Evolutionary conservation across 2,113 vertebrate species (phyloP).

Genomic region (Xiphias gladius): DNA sequence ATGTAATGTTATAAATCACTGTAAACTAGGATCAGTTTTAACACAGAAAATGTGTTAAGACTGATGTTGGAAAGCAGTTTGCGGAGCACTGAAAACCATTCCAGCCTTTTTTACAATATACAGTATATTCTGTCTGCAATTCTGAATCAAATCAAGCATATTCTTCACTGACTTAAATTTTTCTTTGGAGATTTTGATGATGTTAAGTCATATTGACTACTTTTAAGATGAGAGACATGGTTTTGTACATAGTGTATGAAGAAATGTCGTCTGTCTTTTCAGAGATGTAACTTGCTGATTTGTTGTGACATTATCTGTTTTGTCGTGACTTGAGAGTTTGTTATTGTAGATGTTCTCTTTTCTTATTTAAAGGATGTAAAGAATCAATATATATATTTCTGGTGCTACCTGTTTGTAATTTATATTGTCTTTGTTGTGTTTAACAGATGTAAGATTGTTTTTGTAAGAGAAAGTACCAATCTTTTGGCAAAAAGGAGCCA

Average conservation of each 20-base stretch:
- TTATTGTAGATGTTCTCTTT: constrained; percentile 50
- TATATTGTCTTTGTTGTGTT: constrained; percentile 76
- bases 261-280: constrained; percentile 51
- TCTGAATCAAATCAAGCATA: constrained; percentile 42
- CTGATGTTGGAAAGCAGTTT: constrained; percentile 14
- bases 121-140: constrained; percentile 43
- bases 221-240: constrained; percentile 49
- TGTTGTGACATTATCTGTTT: constrained; percentile 58
- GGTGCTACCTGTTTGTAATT: constrained; percentile 77
- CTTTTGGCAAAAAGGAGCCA: constrained; percentile 72
- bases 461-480: constrained; percentile 64
- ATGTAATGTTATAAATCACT: constrained; percentile 59
- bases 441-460: constrained; percentile 65
- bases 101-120: constrained; percentile 56
- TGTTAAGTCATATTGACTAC: constrained; percentile 87
- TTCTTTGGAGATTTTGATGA: constrained; percentile 59
- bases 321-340: constrained; percentile 48
- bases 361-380: constrained; percentile 83
- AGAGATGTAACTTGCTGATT: constrained; percentile 49
- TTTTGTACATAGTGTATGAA: constrained; percentile 71
- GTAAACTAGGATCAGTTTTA: constrained; percentile 48
- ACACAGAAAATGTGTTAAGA: constrained; percentile 45
- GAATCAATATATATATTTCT: constrained; percentile 73
- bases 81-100: constrained; percentile 44
- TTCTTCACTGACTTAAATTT: constrained; percentile 57